A percentile compares a stretch with the other conserved stretches of the same genome.
phyloP scores from a whole-genome alignment of 2,113 vertebrate species.

The Microtus ochrogaster region DNA sequence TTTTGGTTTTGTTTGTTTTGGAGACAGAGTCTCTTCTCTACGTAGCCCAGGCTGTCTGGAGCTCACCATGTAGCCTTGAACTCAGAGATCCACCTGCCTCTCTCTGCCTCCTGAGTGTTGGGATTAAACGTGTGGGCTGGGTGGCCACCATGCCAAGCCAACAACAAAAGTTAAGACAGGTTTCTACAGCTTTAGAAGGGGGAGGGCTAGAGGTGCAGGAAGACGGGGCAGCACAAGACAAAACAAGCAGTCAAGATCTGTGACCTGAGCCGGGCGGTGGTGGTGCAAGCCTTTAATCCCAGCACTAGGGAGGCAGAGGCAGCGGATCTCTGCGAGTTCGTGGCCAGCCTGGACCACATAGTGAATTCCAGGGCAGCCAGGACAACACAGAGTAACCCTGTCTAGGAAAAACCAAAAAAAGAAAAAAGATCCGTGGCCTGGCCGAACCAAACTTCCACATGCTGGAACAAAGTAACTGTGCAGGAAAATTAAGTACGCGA shows the following conservation, averaged over 20 bases:
- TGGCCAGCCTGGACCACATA: background rate
- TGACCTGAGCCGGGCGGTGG: background rate
- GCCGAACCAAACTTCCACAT: background rate
- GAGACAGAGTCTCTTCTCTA: background rate
- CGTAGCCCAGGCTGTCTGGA: background rate
- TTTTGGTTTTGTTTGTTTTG: background rate
- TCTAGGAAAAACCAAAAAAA: no score
- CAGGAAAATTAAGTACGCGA: background rate
- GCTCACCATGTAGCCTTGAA: background rate
- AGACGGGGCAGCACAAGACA: background rate
- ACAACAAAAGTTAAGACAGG: background rate
- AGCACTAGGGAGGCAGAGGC: background rate
- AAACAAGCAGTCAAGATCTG: background rate
- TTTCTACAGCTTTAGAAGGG: background rate
- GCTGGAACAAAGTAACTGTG: background rate
- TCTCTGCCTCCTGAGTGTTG: background rate
- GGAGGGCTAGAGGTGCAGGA: background rate
- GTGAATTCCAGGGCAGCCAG: background rate
- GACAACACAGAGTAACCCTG: background rate
- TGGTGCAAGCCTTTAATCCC: no score
- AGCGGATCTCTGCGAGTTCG: background rate
- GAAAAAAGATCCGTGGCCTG: background rate
- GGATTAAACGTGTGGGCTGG: background rate
- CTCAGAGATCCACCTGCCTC: background rate
- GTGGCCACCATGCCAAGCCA: background rate